Base-by-base conservation (phyloP, 1,140 invertebrate genomes). In the Adelges cooleyi region DNA sequence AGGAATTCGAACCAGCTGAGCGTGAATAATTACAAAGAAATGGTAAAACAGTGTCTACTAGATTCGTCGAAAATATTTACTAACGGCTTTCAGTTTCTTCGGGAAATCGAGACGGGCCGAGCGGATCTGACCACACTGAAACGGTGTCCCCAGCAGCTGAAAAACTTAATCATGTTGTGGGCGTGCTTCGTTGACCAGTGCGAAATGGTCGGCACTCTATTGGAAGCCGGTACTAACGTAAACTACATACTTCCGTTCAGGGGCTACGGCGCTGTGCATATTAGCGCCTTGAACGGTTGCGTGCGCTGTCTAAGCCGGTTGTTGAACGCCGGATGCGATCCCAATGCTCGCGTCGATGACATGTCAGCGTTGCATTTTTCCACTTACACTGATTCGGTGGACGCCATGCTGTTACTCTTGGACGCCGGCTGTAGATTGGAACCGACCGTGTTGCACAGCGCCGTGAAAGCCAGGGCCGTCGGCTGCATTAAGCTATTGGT, bases 311-410 rank as follows among this genome's bases (percentile, higher is more conserved):
- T 62, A 15, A 80, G 78, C 56, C 84, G 82, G 69, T 74, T 91
- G 8, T 79, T 90, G 33, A 74, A 78, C 22, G 77, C 81, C 68
- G 85, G 84, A 0, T 80, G 81, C 44, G 82, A 84, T 70, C 78
- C 87, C 4, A 84, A 86, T 75, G 49, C 56, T 29, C 68, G 65
- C 38, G 69, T 68, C 36, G 69, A 70, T 38, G 75, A 80, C n/a
- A 85, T 84, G 70, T 84, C 83, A 1, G 86, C 87, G 1, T 78
- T 89, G 66, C 87, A 90, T 74, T 89, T 86, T 71, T 86, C 87
- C 3, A 86, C 86, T 25, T 87, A 88, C 71, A 86, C 86, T 1
- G 85, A 89, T 72, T 84, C 85, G 29, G 76, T 80, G 5, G 83
- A 86, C 70, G 84, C 86, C 11, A 81, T 84, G 51, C 82, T 82